Conservation (phyloP, 2,888 invertebrate species). For the Lysandra coridon region DNA sequence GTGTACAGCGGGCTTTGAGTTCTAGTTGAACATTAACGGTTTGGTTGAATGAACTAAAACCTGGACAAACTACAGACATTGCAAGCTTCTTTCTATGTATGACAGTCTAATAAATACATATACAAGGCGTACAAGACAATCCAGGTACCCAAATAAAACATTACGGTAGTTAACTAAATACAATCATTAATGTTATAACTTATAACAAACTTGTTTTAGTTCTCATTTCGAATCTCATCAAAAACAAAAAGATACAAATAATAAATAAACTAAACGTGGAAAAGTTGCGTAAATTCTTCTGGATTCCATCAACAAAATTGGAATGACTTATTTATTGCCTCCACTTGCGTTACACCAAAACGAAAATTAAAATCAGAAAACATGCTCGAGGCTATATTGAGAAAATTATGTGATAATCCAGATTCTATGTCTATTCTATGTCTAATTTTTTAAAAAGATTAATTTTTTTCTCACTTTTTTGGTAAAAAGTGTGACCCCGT, state of each 20-base stretch:
- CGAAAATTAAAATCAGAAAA: not conserved
- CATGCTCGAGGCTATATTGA: not conserved
- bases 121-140: too few species aligned
- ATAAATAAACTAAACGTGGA: not conserved
- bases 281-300: slow-evolving; percentile 9
- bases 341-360: not conserved
- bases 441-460: too few species aligned
- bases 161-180: not conserved
- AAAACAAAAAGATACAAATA: not conserved
- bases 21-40: too few species aligned
- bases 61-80: too few species aligned
- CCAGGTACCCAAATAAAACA: not conserved
- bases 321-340: not conserved
- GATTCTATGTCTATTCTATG: too few species aligned
- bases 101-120: too few species aligned
- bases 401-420: not conserved
- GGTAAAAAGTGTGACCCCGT: too few species aligned
- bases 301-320: slow-evolving; percentile 8
- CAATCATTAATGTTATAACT: too few species aligned
- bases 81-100: too few species aligned
- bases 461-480: too few species aligned
- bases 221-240: not conserved
- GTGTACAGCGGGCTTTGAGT: too few species aligned
- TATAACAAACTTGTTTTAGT: not conserved
- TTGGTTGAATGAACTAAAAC: too few species aligned